A percentile compares a stretch with the other conserved stretches of the same genome.
These are phyloP conservation scores for Coecobrya sp. DNA, from an alignment of 2,888 invertebrate genomes.

Conservation along the genomic window DNA sequence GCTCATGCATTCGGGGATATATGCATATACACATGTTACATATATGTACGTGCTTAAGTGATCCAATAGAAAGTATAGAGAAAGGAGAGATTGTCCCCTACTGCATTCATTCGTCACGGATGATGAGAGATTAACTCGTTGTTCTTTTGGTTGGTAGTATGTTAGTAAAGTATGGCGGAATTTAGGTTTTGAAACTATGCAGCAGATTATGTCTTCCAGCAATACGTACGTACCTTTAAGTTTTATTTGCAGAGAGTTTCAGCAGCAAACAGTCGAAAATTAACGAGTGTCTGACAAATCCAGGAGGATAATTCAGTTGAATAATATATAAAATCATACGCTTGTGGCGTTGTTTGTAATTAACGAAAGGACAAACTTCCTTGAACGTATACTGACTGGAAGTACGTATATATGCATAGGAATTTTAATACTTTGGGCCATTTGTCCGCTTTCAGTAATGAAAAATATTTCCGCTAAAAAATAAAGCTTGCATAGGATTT, in stretches of 20 bases:
- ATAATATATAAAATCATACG: background rate
- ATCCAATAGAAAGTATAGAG: background rate
- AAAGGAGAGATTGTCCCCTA: background rate
- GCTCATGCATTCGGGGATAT: background rate
- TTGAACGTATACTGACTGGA: no score
- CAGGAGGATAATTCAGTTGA: slow-evolving; percentile 17
- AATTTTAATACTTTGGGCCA: no score
- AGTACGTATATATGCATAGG: no score
- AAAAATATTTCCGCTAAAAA: no score
- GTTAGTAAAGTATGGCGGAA: background rate
- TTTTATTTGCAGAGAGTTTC: background rate
- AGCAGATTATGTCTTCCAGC: background rate
- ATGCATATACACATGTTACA: background rate
- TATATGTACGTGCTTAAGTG: background rate
- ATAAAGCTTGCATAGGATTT: no score
- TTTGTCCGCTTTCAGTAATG: no score
- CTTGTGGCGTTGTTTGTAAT: slow-evolving; percentile 40
- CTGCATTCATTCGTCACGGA: background rate
- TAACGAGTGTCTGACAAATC: slow-evolving; percentile 5
- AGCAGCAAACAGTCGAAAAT: background rate
- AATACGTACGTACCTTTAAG: background rate
- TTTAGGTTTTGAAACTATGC: background rate
- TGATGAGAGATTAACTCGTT: background rate
- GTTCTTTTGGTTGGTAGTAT: background rate
- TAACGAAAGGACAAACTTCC: background rate